A percentile compares a stretch with the other conserved stretches of the same genome.
phyloP scores from a whole-genome alignment of 1,140 invertebrate species.

The Dufourea novaeangliae region DNA sequence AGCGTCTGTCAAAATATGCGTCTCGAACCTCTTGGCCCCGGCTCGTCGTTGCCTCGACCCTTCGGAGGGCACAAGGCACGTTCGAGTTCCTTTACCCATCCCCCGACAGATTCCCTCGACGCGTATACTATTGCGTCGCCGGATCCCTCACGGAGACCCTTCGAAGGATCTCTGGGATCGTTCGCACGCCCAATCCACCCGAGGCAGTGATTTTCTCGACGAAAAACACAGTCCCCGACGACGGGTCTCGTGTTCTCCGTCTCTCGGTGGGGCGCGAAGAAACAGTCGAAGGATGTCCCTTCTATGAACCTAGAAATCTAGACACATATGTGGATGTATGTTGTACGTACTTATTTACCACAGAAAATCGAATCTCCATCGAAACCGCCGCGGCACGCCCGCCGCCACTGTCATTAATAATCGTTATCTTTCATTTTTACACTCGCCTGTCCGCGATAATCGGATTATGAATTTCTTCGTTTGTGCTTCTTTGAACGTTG shows the following conservation, averaged over 20 bases:
- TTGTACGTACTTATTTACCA: neutral
- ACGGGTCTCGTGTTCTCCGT: neutral
- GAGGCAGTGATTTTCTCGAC: conserved; percentile 31
- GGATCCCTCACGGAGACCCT: conserved; percentile 4
- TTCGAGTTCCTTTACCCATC: neutral
- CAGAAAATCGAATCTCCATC: neutral
- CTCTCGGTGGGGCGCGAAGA: too few species aligned
- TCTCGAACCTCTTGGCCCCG: neutral
- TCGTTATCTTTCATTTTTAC: neutral
- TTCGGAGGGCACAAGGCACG: conserved; percentile 39
- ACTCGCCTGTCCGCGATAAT: neutral
- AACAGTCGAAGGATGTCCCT: neutral
- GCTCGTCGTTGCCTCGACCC: conserved; percentile 33
- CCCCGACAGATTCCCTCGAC: conserved; percentile 7
- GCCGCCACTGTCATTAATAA: neutral
- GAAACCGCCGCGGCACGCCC: neutral
- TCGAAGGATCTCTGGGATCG: conserved; percentile 6
- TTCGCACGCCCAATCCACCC: neutral
- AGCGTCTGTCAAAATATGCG: conserved; percentile 63
- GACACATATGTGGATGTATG: too few species aligned
- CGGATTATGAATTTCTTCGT: neutral
- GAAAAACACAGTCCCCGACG: neutral
- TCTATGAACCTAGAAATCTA: conserved; percentile 13
- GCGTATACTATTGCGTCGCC: conserved; percentile 57
- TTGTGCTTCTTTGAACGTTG: neutral